phyloP scores from a whole-genome alignment of 2,888 invertebrate species.

The Meliscaeva auricollis region DNA sequence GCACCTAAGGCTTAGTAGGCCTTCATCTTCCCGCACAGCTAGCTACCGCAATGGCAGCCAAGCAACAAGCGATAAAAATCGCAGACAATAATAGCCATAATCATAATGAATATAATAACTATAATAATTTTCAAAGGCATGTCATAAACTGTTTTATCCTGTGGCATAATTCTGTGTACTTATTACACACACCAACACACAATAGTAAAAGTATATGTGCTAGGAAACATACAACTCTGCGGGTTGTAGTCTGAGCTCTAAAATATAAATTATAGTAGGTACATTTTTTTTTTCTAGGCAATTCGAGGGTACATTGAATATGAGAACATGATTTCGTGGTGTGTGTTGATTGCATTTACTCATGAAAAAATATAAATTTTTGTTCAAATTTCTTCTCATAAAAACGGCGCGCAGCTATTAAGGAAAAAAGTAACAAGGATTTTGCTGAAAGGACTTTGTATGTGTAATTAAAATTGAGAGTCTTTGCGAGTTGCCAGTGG shows the following conservation, averaged over 20 bases:
- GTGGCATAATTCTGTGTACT: conserved; percentile 50
- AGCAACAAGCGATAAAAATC: conserved; percentile 74
- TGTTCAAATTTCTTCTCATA: conserved; percentile 56
- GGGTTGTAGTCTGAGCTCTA: too few species aligned
- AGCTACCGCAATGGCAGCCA: conserved; percentile 22
- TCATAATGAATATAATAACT: conserved; percentile 75
- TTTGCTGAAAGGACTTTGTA: background rate
- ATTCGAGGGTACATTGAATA: conserved; percentile 31
- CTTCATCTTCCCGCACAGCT: conserved; percentile 10
- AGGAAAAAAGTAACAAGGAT: background rate
- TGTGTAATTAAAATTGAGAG: conserved; percentile 7
- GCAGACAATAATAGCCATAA: conserved; percentile 73
- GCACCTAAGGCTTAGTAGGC: conserved; percentile 54
- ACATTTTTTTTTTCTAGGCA: conserved; percentile 31
- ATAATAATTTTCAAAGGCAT: conserved; percentile 73
- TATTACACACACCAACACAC: background rate
- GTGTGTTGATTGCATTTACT: conserved; percentile 67
- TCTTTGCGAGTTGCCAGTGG: background rate
- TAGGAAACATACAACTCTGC: background rate
- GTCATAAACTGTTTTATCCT: conserved; percentile 74
- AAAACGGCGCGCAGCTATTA: conserved; percentile 38
- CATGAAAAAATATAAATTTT: conserved; percentile 48
- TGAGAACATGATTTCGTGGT: background rate
- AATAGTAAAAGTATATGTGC: background rate
- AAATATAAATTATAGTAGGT: too few species aligned